Evolutionary conservation across 2,797 vertebrate genomes (phyloP), one percentile per base, ranked within the genome.

Genomic region (Tragopan temminckii): DNA sequence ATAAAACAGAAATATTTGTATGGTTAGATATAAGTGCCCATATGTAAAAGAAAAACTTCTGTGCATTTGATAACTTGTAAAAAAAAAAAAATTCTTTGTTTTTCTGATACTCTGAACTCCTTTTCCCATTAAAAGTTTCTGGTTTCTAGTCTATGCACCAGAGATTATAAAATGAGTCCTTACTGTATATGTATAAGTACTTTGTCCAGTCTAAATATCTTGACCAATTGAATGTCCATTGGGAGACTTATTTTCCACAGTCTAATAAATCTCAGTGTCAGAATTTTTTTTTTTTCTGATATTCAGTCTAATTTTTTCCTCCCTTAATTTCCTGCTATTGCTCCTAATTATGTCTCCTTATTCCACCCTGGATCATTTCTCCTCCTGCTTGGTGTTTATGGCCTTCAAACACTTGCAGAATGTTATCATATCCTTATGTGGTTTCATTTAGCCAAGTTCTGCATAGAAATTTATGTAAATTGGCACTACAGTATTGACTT

Each of bases 271-370:
- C 71, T 94, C 85, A 77, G 82, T 94, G 90, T 94, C 91, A 94
- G 70, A 95, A 91, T 82, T 91, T 45, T 88, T 21, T 24, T 46
- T 48, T 50, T 90, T 95, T 90, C 88, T 90, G 80, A 89, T 95
- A 94, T 46, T 93, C 77, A 81, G 36, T 13, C 85, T 94, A 91
- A 83, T 72, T 81, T 96, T 94, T 89, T 81, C 80, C 57, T 80
- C 59, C 61, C 33, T 74, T 93, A 79, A 94, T 93, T 95, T 95
- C 63, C 71, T 94, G 61, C 80, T 64, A 82, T 87, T 93, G 45
- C 85, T 94, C 90, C 75, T 96, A 95, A 96, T 94, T 94, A 77
- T 64, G 61, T 80, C 91, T 90, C 61, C 42, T 90, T 86, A 81
- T 42, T 57, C 52, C 67, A 80, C 48, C 57, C 78, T 96, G 94